Conservation (phyloP, 2,113 vertebrate genomes). For the Eptesicus fuscus region DNA sequence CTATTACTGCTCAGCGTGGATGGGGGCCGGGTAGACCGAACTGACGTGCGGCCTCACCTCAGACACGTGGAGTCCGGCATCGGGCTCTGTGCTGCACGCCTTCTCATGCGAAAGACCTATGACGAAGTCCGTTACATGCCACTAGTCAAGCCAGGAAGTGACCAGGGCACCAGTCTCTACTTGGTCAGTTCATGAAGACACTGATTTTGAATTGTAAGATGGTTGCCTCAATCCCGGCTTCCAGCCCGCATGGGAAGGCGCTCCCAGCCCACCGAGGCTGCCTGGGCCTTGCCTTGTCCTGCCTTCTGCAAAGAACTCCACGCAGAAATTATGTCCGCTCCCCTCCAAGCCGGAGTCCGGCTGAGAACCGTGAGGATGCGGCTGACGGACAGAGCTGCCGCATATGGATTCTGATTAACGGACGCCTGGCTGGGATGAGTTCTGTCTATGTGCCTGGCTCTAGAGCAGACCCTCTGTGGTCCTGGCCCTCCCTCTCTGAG, state of each 20-base stretch:
- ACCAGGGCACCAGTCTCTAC: slow-evolving; percentile 55
- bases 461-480: too few relatives aligned
- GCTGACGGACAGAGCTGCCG: neutral
- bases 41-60: neutral
- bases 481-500: neutral
- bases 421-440: rapidly evolving
- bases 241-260: neutral
- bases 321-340: neutral
- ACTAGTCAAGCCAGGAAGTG: slow-evolving; percentile 60
- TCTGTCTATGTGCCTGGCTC: rapidly evolving
- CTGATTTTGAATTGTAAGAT: slow-evolving; percentile 33
- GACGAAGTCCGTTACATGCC: slow-evolving; percentile 57
- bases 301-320: neutral
- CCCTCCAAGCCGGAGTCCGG: neutral
- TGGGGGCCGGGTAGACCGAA: slow-evolving; percentile 24
- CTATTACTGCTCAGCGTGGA: neutral
- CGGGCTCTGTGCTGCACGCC: neutral
- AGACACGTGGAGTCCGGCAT: neutral
- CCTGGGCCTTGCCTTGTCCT: neutral
- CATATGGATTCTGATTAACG: rapidly evolving
- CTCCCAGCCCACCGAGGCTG: neutral
- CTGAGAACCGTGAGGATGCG: neutral
- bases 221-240: neutral
- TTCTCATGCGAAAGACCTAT: neutral
- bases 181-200: slow-evolving; percentile 56